These are phyloP conservation scores for Nylanderia fulva DNA, from an alignment of 1,140 invertebrate genomes.

Conservation along the genomic window DNA sequence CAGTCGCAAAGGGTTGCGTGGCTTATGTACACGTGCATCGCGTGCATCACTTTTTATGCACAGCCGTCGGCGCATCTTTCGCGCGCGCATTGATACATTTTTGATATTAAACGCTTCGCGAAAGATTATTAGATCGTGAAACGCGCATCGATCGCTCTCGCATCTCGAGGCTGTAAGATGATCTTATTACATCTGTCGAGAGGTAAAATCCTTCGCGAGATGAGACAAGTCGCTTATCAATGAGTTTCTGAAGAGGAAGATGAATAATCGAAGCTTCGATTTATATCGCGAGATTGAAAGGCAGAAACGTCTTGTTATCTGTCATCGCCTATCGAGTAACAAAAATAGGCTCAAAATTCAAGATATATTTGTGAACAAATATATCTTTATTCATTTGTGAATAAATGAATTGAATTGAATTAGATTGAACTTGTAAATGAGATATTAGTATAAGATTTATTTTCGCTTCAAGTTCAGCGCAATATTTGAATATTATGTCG, in stretches of 20 bases:
- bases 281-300: background rate
- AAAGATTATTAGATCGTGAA: slow-evolving; percentile 53
- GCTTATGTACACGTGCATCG: slow-evolving; percentile 72
- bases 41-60: slow-evolving; percentile 61
- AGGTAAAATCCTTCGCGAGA: background rate
- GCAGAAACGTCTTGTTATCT: background rate
- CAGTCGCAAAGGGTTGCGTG: slow-evolving; percentile 69
- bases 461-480: background rate
- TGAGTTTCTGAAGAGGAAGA: background rate
- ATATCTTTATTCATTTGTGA: background rate
- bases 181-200: slow-evolving; percentile 13
- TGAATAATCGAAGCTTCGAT: background rate
- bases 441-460: background rate
- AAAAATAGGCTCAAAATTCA: background rate
- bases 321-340: background rate
- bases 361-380: background rate
- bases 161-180: slow-evolving; percentile 15
- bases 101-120: slow-evolving; percentile 58
- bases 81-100: slow-evolving; percentile 67
- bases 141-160: slow-evolving; percentile 6
- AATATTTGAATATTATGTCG: background rate
- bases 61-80: slow-evolving; percentile 62
- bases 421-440: background rate
- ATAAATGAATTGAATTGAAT: background rate
- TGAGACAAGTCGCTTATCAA: background rate